Conservation (phyloP, 2,113 vertebrate species). For the Smithornis capensis region DNA sequence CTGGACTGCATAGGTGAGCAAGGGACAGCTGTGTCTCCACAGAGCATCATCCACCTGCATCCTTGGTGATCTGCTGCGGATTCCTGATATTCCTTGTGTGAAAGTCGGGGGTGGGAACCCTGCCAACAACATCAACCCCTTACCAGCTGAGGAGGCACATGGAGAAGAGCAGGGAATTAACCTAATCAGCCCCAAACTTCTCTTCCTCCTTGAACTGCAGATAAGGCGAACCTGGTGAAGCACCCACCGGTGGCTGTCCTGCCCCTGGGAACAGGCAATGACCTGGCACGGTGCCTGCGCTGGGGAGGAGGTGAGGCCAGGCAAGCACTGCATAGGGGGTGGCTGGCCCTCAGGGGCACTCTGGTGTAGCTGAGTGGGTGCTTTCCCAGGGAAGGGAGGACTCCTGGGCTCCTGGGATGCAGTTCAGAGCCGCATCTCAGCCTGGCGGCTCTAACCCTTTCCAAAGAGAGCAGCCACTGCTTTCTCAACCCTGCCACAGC, state of each 20-base stretch:
- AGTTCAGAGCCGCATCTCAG: neutral
- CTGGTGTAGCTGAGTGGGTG: accelerated
- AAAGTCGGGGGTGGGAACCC: neutral
- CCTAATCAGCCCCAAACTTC: neutral
- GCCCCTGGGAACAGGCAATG: constrained; percentile 79
- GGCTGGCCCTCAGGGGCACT: accelerated
- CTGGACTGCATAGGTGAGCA: constrained; percentile 80
- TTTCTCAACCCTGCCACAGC: neutral
- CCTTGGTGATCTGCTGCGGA: accelerated
- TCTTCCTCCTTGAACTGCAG: constrained; percentile 48
- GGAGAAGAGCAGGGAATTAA: neutral
- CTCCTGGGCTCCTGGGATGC: neutral
- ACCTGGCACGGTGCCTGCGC: constrained; percentile 79
- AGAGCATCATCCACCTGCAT: accelerated
- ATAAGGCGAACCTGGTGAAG: constrained; percentile 72
- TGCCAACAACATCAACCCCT: neutral
- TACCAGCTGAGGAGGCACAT: neutral
- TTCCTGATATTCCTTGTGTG: accelerated
- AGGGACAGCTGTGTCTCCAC: neutral
- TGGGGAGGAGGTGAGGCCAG: constrained; percentile 80
- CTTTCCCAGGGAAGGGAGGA: neutral
- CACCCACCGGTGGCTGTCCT: constrained; percentile 76
- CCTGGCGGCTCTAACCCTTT: neutral
- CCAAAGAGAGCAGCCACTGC: neutral
- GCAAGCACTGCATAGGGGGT: accelerated